Evolutionary conservation across 2,888 invertebrate genomes (phyloP).

Genomic region (Celastrina argiolus): DNA sequence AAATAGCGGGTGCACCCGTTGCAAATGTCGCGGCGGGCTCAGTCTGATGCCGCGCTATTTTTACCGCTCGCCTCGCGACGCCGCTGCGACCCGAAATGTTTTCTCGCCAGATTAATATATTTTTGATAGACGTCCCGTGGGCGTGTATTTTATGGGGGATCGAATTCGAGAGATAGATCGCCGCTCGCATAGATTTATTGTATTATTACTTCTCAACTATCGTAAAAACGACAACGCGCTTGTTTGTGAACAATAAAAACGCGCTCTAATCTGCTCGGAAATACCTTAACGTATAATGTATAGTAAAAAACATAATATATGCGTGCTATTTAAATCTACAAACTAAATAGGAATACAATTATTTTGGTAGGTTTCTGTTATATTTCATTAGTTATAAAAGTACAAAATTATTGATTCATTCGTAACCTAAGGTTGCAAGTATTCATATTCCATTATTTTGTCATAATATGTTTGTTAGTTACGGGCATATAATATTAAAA

Average conservation of each 20-base stretch:
- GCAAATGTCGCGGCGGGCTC: slow-evolving; percentile 54
- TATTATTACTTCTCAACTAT: slow-evolving; percentile 2
- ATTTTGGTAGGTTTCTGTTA: too few relatives aligned
- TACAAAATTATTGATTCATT: too few relatives aligned
- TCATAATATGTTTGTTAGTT: too few relatives aligned
- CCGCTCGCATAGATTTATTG: slow-evolving; percentile 17
- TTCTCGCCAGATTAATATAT: slow-evolving; percentile 54
- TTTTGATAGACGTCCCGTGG: slow-evolving; percentile 46
- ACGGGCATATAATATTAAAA: too few relatives aligned
- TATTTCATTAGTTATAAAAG: too few relatives aligned
- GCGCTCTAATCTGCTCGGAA: neutral
- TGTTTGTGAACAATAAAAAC: slow-evolving; percentile 3
- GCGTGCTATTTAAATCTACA: neutral
- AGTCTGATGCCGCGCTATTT: slow-evolving; percentile 44
- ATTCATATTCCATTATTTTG: too few relatives aligned
- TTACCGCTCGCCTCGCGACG: slow-evolving; percentile 46
- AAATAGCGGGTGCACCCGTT: slow-evolving; percentile 69
- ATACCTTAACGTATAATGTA: neutral
- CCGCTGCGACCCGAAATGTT: slow-evolving; percentile 54
- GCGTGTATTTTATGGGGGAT: slow-evolving; percentile 29
- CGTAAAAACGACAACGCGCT: slow-evolving; percentile 1
- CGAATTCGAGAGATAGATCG: slow-evolving; percentile 23
- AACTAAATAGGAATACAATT: too few relatives aligned
- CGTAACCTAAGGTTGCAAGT: too few relatives aligned
- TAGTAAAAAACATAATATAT: neutral